Conservation (phyloP, 35 echinoderm and acorn worm genomes). For the Ophioderma brevispina region DNA sequence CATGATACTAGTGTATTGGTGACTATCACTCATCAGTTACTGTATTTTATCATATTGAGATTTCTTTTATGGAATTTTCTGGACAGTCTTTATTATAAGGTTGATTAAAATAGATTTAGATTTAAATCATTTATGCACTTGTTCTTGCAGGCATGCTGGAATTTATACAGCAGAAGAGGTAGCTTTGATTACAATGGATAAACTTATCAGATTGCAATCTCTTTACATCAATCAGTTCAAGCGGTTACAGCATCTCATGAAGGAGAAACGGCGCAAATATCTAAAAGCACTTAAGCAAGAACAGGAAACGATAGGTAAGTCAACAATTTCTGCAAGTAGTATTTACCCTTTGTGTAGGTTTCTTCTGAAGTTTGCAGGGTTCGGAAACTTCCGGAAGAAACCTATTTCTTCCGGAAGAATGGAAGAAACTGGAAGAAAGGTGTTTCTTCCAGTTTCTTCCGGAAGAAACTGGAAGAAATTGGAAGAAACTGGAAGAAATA, state of each 20-base stretch:
- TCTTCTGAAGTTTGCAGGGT: not conserved
- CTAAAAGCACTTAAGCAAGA: conserved; percentile 63
- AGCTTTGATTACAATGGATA: conserved; percentile 92
- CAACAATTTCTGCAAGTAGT: not conserved
- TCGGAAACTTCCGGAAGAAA: no score
- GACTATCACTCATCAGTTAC: no score
- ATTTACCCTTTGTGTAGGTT: not conserved
- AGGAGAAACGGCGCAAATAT: conserved; percentile 77
- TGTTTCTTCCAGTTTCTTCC: no score
- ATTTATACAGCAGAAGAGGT: conserved; percentile 98
- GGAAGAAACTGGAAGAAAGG: no score
- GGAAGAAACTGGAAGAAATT: no score
- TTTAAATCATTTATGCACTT: conserved; percentile 26
- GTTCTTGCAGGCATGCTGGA: conserved; percentile 77
- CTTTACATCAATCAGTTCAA: conserved; percentile 99
- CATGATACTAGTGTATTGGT: no score
- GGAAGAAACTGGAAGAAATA: no score
- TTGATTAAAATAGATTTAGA: no score
- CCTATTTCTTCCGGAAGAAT: no score
- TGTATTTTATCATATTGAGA: no score
- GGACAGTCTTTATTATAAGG: no score
- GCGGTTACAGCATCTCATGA: conserved; percentile 90
- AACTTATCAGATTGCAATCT: conserved; percentile 92
- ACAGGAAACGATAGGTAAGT: conserved; percentile 74
- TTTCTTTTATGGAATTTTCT: no score